Base-by-base conservation (phyloP, 2,113 vertebrate genomes). In the Tragelaphus imberbis region DNA sequence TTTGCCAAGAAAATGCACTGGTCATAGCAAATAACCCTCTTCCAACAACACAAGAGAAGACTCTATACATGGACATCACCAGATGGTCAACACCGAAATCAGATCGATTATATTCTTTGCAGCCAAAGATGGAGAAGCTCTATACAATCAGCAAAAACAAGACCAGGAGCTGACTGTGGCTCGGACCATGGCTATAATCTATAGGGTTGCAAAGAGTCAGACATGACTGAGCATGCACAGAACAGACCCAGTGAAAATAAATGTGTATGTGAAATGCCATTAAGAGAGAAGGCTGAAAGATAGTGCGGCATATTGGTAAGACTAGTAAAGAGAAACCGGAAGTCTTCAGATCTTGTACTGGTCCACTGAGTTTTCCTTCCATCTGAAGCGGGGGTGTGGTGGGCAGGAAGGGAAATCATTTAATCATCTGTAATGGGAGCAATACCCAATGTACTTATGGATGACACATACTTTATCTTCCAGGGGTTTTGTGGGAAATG, bases 231-330 rank as follows among this genome's bases (percentile, higher is more conserved):
- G 36, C 19, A 13, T 40, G 68, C 36, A 13, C 36, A 75, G 68
- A 68, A 40, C 19, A 75, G 36, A 40, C 53, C 59, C 19, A 84
- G 23, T 5, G 40, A 79, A n/a, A 65, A 5, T 19, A 47, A 49
- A 81, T 28, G 14, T 71, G 1, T 17, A 11, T 44, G 33, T 33
- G 17, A 75, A 53, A 77, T 30, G 47, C 5, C 19, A 47, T 40
- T 36, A 44, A 44, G 79, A 9, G 47, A 71, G 10, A 92, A 49
- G 4, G 10, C 40, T 80, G 30, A 65, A 40, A 92, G 49, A 6
- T 4, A 15, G 21, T 14, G 17, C 3, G 28, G 51, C 17, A 0
- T 2, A 1, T 0, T 47, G 36, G 16, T 19, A 85, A 65, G 68
- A 65, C 5, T 12, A 19, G 19, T 19, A 25, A 36, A 23, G 23